These are phyloP conservation scores for Oedothorax gibbosus DNA, from an alignment of 1,140 invertebrate species.

Conservation along the genomic window DNA sequence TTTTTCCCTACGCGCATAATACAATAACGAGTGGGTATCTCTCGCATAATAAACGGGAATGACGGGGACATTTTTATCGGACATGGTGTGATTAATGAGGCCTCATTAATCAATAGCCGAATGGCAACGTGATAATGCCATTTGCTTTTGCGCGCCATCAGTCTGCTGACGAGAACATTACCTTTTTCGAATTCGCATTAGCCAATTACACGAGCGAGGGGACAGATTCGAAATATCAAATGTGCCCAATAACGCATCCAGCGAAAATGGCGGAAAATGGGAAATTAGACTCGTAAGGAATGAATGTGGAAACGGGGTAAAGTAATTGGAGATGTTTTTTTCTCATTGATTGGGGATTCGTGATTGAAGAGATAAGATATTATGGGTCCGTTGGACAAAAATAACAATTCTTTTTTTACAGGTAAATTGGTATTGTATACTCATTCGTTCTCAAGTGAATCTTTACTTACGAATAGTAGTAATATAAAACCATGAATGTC, in stretches of 20 bases:
- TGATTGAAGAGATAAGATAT: no score
- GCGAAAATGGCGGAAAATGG: constrained; percentile 5
- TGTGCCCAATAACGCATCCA: constrained; percentile 44
- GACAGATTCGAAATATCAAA: constrained; percentile 56
- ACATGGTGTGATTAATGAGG: constrained; percentile 55
- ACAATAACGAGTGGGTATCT: constrained; percentile 42
- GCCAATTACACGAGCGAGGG: constrained; percentile 53
- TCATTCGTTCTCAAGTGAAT: no score
- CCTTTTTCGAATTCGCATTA: constrained; percentile 57
- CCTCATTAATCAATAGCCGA: constrained; percentile 58
- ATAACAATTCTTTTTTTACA: no score
- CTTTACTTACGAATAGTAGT: no score
- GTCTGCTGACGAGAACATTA: constrained; percentile 57
- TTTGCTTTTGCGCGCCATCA: constrained; percentile 44
- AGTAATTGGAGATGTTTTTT: no score
- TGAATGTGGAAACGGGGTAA: no score
- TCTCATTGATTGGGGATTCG: no score
- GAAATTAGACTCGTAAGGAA: no score
- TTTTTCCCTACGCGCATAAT: constrained; percentile 44
- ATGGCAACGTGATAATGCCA: constrained; percentile 57
- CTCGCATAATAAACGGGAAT: constrained; percentile 39
- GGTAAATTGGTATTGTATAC: no score
- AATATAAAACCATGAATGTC: no score
- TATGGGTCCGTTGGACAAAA: no score
- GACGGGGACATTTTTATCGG: constrained; percentile 55